Base-by-base conservation (phyloP, 2,797 vertebrate species). In the Enteromius radiatus region DNA sequence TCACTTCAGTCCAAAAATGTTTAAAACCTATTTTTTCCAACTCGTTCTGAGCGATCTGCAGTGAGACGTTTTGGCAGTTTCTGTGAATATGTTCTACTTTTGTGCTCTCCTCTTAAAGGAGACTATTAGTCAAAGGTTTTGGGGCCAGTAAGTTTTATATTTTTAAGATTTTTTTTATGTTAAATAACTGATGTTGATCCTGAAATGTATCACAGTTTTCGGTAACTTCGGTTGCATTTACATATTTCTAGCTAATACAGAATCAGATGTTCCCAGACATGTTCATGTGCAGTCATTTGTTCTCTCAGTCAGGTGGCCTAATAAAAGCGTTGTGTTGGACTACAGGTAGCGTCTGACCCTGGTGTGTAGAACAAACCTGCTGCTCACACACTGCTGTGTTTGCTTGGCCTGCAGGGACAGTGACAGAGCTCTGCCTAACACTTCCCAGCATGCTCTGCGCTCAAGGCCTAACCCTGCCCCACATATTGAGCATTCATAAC, bases 371-470 rank as follows among this genome's bases (percentile, higher is more conserved):
- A 52, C 81, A 82, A 10, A 76, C 56, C 78, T 74, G 71, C 76
- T 75, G 45, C 61, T 76, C 31, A 81, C 28, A 81, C 70, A 73
- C 64, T 49, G 56, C 74, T 82, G 75, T 52, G 81, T 81, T 49
- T 85, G 78, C 75, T 76, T 82, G 84, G 80, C 81, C 85, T 86
- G 81, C 77, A 84, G 81, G 65, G 81, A 65, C 63, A 67, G 76
- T 78, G 45, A 85, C 77, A 80, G 81, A 84, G 73, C 47, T 81
- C 71, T 23, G 63, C 81, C 79, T 82, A 73, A 56, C 71, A 14
- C 71, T 71, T 80, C 82, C 75, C 74, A 84, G 82, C 82, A 87
- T 83, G 79, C 52, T 70, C 80, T 83, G 71, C 43, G 56, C 80
- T 75, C 47, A 73, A 79, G 59, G 78, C 38, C 49, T 80, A 28